Base-by-base conservation (phyloP, 2,888 invertebrate genomes). In the Nyleta sp. region DNA sequence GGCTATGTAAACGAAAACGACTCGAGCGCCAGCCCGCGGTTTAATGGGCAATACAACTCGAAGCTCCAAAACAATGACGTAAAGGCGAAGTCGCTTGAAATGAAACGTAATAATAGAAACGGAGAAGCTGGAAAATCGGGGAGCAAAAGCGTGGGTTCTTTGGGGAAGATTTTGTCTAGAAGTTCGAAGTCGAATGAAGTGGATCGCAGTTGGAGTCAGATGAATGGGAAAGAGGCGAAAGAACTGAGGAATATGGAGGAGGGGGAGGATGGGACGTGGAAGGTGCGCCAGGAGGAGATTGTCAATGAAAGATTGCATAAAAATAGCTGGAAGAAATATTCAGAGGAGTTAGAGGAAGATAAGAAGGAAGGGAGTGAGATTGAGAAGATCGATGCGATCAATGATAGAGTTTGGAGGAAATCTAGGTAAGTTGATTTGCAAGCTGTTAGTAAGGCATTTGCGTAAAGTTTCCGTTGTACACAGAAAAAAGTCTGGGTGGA, bases 261-360 rank as follows among this genome's bases (percentile, higher is more conserved):
- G 6, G 10, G 6, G 28, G 52, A 31, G 24, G 10, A 33, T 10
- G 52, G 46, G 10, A 13, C 48, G 10, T 55, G 67, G 42, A 77
- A 53, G 11, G 44, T 79, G 6, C 64, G 79, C 68, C 86, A 81
- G 67, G 81, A 87, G n/a, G 87, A 90, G 13, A 86, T 90, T 65
- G 88, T 90, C 52, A 90, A 90, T 42, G 90, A 90, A 24, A 84
- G 89, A 59, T 70, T 90, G 42, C 87, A 89, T 87, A 90, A 90
- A 50, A 90, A 87, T 70, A 87, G 83, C 11, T 89, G 90, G 89
- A 84, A 81, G 13, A 87, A 84, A 28, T 80, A 83, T 2, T 77
- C 82, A 15, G 15, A 48, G 3, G 57, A 59, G 0, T 53, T 22
- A 4, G 78, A 52, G 5, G 81, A 81, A n/a, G 57, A 70, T 33